phyloP scores from a whole-genome alignment of 2,797 vertebrate species.

The Hephaestus fuliginosus region DNA sequence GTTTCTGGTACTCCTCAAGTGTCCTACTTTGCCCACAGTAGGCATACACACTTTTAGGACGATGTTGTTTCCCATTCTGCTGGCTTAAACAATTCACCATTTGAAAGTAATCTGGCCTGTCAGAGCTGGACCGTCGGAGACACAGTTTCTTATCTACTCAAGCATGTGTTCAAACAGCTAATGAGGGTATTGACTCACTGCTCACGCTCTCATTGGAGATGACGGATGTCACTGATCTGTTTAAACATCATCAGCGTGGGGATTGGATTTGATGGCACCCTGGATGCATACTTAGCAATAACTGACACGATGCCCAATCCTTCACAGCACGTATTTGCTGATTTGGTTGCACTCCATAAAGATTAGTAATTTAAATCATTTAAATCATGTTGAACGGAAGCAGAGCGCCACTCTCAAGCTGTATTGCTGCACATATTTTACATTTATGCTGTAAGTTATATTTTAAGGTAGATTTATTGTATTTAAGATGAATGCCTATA shows the following conservation, averaged over 20 bases:
- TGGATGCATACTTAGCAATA: conserved; percentile 68
- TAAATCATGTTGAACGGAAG: conserved; percentile 41
- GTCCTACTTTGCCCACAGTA: conserved; percentile 39
- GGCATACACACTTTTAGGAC: conserved; percentile 19
- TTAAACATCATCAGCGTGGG: conserved; percentile 54
- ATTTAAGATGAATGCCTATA: conserved; percentile 2
- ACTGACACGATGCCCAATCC: conserved; percentile 66
- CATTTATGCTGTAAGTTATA: not conserved
- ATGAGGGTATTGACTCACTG: conserved; percentile 67
- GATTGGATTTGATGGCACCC: conserved; percentile 76
- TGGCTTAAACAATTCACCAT: conserved; percentile 40
- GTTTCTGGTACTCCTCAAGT: conserved; percentile 12
- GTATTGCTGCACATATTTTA: conserved; percentile 23
- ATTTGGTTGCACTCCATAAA: conserved; percentile 57
- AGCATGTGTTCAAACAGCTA: conserved; percentile 67
- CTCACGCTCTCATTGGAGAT: conserved; percentile 59
- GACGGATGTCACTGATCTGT: conserved; percentile 69
- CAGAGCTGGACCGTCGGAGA: conserved; percentile 49
- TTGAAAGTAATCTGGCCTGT: conserved; percentile 62
- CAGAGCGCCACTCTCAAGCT: conserved; percentile 15
- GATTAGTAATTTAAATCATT: conserved; percentile 56
- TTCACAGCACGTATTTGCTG: conserved; percentile 58
- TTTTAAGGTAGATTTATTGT: conserved; percentile 5
- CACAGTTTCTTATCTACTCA: conserved; percentile 66
- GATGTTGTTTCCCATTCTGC: conserved; percentile 28